Evolutionary conservation across 1,140 invertebrate species (phyloP), one percentile per base, ranked within the genome.

Genomic region (Heliconius himera): DNA sequence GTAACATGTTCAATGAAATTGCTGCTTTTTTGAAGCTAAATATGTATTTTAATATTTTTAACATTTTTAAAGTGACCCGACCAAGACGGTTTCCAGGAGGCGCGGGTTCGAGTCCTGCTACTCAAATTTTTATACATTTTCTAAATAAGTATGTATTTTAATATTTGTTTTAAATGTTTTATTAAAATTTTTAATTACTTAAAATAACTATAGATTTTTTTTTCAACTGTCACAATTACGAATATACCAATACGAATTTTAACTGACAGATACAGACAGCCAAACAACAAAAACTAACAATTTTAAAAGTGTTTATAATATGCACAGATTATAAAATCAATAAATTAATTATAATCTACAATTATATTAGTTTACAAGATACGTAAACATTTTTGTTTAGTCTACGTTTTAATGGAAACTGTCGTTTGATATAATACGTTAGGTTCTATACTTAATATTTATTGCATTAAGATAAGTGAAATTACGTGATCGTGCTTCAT

Each of bases 381-480:
- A 29, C 46, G 33, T 74, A 26, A 54, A 74, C 56, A 36, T 20
- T 18, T 51, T 74, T 74, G 73, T 74, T 74, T 56, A 56, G 73
- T 74, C 73, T 74, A 74, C 73, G 49, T 74, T 56, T 51, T 46
- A 56, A 46, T 74, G 73, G 51, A 60, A 56, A 36, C 60, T 29
- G 73, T 74, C 73, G 29, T 36, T 74, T 66, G 60, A 66, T 66
- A 29, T 66, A 66, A 66, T 66, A 13, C 60, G 22, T 66, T 26
- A 29, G 54, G 9, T 22, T 56, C n/a, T n/a, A 56, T 56, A 46
- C 41, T 13, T 9, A 5, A 22, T 72, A 49, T 49, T 29, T 29
- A 74, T 29, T 74, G 49, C 22, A 74, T 49, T 22, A 60, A 29
- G 60, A 66, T 66, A 66, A 66, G 13, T 29, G 11, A 29, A 66